Evolutionary conservation across 2,888 invertebrate species (phyloP).

Genomic region (Athalia cordata): DNA sequence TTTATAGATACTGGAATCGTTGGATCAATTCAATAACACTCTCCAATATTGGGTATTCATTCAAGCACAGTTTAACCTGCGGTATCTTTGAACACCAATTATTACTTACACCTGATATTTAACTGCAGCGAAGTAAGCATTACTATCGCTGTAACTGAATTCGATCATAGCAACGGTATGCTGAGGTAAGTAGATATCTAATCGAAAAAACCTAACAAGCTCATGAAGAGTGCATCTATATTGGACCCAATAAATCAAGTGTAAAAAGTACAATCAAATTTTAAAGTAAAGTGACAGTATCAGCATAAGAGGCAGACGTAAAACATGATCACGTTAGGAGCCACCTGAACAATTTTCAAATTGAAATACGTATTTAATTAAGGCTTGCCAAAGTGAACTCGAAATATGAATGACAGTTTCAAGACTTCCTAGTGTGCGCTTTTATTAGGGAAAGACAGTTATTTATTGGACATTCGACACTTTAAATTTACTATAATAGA

Average conservation of each 20-base stretch:
- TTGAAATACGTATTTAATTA: neutral
- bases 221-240: slow-evolving; percentile 34
- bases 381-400: too few relatives aligned
- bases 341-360: neutral
- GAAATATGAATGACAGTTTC: neutral
- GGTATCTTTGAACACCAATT: neutral
- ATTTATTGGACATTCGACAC: too few relatives aligned
- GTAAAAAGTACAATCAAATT: slow-evolving; percentile 37
- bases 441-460: neutral
- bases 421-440: slow-evolving; percentile 17
- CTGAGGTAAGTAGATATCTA: neutral
- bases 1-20: slow-evolving; percentile 62
- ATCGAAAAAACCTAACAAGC: neutral
- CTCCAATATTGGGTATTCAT: slow-evolving; percentile 47
- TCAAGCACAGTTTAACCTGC: neutral
- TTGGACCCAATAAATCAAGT: slow-evolving; percentile 42
- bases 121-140: neutral
- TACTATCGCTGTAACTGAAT: neutral
- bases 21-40: slow-evolving; percentile 60
- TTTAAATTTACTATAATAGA: too few relatives aligned
- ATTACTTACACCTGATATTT: neutral
- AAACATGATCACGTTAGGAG: neutral
- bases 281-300: slow-evolving; percentile 31
- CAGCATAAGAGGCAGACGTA: slow-evolving; percentile 24
- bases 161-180: neutral